Conservation (phyloP, 2,113 vertebrate species). For the Gymnarchus niloticus region DNA sequence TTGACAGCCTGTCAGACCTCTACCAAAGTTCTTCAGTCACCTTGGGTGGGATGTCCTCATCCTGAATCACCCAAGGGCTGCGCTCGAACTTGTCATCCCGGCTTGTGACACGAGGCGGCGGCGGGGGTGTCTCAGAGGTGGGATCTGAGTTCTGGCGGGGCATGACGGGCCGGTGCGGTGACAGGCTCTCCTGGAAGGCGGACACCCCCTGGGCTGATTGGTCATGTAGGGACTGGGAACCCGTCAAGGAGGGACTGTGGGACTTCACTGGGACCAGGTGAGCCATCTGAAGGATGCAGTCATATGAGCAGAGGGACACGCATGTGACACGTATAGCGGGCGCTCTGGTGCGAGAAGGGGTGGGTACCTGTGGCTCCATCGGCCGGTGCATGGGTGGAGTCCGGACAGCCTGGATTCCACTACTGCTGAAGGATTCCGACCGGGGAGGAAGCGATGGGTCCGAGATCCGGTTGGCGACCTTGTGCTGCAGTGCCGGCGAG, state of each 20-base stretch:
- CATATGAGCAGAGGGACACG: slow-evolving; percentile 46
- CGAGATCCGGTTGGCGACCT: slow-evolving; percentile 93
- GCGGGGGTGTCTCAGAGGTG: slow-evolving; percentile 92
- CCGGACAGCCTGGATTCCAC: slow-evolving; percentile 84
- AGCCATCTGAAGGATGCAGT: slow-evolving; percentile 68
- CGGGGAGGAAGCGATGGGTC: slow-evolving; percentile 92
- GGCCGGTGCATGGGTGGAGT: slow-evolving; percentile 91
- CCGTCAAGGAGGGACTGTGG: slow-evolving; percentile 85
- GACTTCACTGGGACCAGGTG: slow-evolving; percentile 94
- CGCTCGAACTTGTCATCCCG: slow-evolving; percentile 87
- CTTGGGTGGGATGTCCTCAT: slow-evolving; percentile 97
- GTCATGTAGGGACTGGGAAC: slow-evolving; percentile 95
- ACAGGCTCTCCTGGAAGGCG: slow-evolving; percentile 85
- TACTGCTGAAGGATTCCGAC: slow-evolving; percentile 94
- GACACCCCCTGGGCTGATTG: slow-evolving; percentile 87
- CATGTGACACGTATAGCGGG: not conserved
- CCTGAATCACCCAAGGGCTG: slow-evolving; percentile 95
- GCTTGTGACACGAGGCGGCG: slow-evolving; percentile 77
- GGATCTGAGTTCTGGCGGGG: slow-evolving; percentile 98
- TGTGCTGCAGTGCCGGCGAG: slow-evolving; percentile 88
- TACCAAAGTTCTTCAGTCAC: slow-evolving; percentile 47
- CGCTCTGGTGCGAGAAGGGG: not conserved
- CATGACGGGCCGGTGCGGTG: slow-evolving; percentile 90
- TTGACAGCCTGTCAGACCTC: not conserved
- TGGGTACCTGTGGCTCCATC: slow-evolving; percentile 84